phyloP scores from a whole-genome alignment of 2,113 vertebrate species.

The Anhinga anhinga region DNA sequence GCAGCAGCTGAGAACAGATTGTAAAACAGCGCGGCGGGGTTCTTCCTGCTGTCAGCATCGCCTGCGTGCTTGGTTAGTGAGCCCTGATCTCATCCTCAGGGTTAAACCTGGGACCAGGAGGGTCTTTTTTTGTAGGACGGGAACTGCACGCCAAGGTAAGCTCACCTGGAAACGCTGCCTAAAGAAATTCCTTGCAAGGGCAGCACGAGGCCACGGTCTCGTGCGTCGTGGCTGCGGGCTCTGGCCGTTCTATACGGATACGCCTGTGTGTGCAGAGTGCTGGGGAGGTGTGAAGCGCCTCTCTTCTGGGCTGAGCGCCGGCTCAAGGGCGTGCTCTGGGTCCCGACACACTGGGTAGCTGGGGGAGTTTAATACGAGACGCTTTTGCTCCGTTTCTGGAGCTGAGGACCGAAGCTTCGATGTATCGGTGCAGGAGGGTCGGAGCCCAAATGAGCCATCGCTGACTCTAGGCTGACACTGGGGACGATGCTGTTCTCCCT shows the following conservation, averaged over 20 bases:
- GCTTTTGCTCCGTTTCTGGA: accelerated
- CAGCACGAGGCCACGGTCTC: neutral
- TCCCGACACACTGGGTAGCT: accelerated
- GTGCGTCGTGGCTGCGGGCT: neutral
- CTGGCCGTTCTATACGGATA: accelerated
- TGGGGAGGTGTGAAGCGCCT: neutral
- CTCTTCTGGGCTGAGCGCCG: neutral
- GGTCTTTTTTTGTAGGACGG: neutral
- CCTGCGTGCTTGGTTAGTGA: neutral
- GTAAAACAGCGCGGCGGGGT: neutral
- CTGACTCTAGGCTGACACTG: neutral
- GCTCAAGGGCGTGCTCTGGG: neutral
- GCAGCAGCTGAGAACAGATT: neutral
- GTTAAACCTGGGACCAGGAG: neutral
- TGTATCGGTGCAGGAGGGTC: neutral
- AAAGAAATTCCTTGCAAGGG: neutral
- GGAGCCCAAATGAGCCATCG: accelerated
- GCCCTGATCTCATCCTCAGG: neutral
- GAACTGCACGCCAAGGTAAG: neutral
- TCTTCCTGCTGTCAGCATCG: neutral
- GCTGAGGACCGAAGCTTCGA: neutral
- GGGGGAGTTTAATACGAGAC: accelerated
- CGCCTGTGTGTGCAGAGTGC: accelerated
- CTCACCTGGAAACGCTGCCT: neutral
- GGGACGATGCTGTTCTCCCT: neutral